Base-by-base conservation (phyloP, 2,797 vertebrate species). In the Sitta carolinensis region DNA sequence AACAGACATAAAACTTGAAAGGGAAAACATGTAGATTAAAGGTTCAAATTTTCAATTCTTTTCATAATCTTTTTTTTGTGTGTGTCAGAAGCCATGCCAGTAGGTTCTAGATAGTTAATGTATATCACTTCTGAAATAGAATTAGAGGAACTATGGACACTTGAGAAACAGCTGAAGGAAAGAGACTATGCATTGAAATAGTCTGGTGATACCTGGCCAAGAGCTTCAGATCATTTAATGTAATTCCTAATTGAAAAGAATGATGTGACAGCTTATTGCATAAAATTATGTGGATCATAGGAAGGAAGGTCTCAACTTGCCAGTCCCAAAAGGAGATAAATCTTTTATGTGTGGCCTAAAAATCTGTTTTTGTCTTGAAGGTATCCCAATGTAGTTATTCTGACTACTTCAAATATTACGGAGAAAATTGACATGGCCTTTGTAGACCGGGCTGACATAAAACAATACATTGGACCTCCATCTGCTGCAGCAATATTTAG, bases 351-450 rank as follows among this genome's bases (percentile, higher is more conserved):
- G 36, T 66, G 55, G 88, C 67, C 68, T 92, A 54, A 93, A 84
- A 54, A 55, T 92, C 29, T 95, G 20, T 54, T 93, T 96, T 64
- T 93, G 32, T 94, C 70, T 94, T 89, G 73, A 94, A 99, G 99
- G 95, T 98, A 99, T 97, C 97, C 99, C 64, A 99, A 99, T n/a
- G 99, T 99, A 9, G 98, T 99, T 94, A 99, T 99, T 89, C 97
- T 99, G 96, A 99, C 99, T 3, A 99, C 99, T 27, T 99, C 99
- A 91, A 99, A 99, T 70, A 98, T 99, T 96, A 99, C 99, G 0
- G 98, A 99, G 93, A 99, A 99, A 97, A 99, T 99, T 26, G 99
- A 99, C 90, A 96, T 99, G 98, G 99, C 99, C 16, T 99, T 99
- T 92, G 98, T 99, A 95, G 99, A 99, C 97, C 97, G 99, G 96